Evolutionary conservation across 2,797 vertebrate species (phyloP), one percentile per base, ranked within the genome.

Genomic region (Macropus fuliginosus): DNA sequence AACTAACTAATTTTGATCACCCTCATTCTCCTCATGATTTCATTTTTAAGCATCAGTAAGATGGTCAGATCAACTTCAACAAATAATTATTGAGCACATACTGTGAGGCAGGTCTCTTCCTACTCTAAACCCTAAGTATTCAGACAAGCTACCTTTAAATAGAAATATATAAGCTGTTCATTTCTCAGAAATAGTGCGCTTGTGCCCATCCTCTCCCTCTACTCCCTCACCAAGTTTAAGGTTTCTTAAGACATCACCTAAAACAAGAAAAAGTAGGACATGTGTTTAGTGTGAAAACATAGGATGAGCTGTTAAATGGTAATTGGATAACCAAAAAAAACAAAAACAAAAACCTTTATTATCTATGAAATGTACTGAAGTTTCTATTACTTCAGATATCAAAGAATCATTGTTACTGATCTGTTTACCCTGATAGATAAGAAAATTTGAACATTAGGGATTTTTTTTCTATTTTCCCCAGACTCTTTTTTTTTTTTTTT

Each of bases 271-370:
- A 96, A 56, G 21, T 62, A 27, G 31, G 18, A 12, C 56, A 95
- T 40, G 55, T 29, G 95, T 96, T 56, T 91, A 96, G 54, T 56
- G 94, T 94, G 40, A 46, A 90, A 93, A 55, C 27, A n/a, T 21
- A 87, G 93, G 40, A 95, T 87, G 90, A 96, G 91, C 16, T 62
- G 16, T 54, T 94, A 97, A 96, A 94, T 34, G 93, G 90, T 34
- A 56, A 52, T 5, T 54, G 13, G 8, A 24, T 40, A 96, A 90
- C 29, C 55, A 40, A 66, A 90, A 92, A 31, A 81, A 93, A 94
- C 5, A 92, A 31, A 81, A 93, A 94, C 5, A 90, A 93, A 31
- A 81, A 93, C 94, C 93, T 55, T 90, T 14, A 54, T 14, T 31
- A 92, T 1, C 29, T 18, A n/a, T 46, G 40, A 92, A 93, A 24